Evolutionary conservation across 2,888 invertebrate genomes (phyloP), one percentile per base, ranked within the genome.

Genomic region (Ichneumon xanthorius): DNA sequence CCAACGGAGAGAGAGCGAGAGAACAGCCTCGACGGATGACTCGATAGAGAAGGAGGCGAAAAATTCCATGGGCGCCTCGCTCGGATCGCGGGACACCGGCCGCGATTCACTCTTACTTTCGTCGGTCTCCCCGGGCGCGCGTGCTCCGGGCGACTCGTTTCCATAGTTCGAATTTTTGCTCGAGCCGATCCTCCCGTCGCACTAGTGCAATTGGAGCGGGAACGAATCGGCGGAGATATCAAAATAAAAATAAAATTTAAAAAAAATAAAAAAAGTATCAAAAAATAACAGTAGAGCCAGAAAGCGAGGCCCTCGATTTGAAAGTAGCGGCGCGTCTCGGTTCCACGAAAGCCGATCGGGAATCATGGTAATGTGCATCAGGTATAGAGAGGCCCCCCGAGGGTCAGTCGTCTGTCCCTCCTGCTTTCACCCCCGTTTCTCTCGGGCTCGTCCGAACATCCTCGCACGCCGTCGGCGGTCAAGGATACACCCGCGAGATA

Each of bases 21-120:
- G 33, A 6, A 0, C 11, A 61, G 5, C 16, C 16, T 65, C n/a
- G 37, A 4, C 37, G n/a, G 7, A 48, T 50, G 26, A 48, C 11
- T 16, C 55, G 33, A 72, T 55, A 19, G 53, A 33, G 37, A 53
- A 58, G 40, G 73, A 61, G 19, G 55, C 22, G 30, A 58, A 40
- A 61, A 30, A 71, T 58, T 68, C 55, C 68, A 53, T 30, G 55
- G 68, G 40, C 40, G 55, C 58, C 77, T 26, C 55, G n/a, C 55
- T 40, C 30, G 53, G 19, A 19, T 53, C 33, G 40, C 71, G 58
- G 6, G 37, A 48, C 48, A 40, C 48, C 53, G 61, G 48, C 33
- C 45, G 61, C 40, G 58, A 70, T 81, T 81, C 75, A 81, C 81
- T 81, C 61, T 81, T 63, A 81, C 81, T 81, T 81, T 81, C 75